Base-by-base conservation (phyloP, 2,888 invertebrate genomes). In the Oscheius sp. region DNA sequence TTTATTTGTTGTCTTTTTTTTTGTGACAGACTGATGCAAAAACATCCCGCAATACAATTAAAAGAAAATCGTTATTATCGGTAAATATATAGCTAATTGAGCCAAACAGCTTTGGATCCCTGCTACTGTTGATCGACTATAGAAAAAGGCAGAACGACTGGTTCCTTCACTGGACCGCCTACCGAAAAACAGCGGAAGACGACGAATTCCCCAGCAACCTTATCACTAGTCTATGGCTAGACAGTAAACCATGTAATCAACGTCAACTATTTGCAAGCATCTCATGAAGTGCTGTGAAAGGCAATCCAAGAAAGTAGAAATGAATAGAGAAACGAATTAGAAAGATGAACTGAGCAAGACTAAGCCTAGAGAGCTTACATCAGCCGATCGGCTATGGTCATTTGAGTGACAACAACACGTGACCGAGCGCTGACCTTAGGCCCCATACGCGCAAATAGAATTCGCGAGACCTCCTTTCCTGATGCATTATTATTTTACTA, bases 351-450 rank as follows among this genome's bases (percentile, higher is more conserved):
- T 16, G 49, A 5, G 21, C 13, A 49, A 2, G 13, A 49, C 13
- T 18, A 16, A 49, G 49, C 16, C 49, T 18, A 21, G 49, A 13
- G 49, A 13, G 13, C 16, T 3, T 7, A 49, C 49, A 49, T 49
- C 49, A 49, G 16, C 6, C 49, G 49, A 49, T 49, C 49, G 49
- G 13, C 49, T 7, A 18, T 41, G 61, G 61, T 43, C 61, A 61
- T 7, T n/a, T 43, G 1, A 25, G 52, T 35, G 27, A 52, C 66
- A 64, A 23, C 25, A 66, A 35, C 66, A 66, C 66, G 66, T 66
- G 66, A 66, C 66, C 52, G 43, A 49, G 49, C 52, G 66, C 27
- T 66, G 66, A 66, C 66, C 66, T 66, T 66, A 66, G 49, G 29
- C 66, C 66, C 7, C 13, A 49, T 49, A 43, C n/a, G 49, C 52